Percentiles rank a stretch among this genome's conserved stretches.
Conservation (phyloP, 2,888 invertebrate species). For the Bhutanitis thaidina region DNA sequence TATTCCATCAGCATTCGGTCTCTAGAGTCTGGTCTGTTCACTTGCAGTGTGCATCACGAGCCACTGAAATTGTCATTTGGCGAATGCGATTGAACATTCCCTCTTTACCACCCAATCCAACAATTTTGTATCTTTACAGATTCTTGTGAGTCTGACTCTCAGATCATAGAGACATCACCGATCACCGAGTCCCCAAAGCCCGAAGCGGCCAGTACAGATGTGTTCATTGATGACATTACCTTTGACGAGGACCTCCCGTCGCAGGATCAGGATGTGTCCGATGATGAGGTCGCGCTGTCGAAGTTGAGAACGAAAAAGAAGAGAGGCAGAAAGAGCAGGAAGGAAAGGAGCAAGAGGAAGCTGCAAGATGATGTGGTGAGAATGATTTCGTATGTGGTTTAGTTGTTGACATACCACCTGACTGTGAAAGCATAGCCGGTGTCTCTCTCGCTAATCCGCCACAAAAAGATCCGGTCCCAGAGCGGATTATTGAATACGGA, state of each 20-base stretch:
- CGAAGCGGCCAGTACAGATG: constrained; percentile 14
- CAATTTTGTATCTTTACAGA: background rate
- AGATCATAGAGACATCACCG: background rate
- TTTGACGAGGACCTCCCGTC: constrained; percentile 18
- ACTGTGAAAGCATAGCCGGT: too few relatives aligned
- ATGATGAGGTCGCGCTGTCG: constrained; percentile 59
- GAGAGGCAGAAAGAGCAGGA: constrained; percentile 33
- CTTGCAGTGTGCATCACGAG: too few relatives aligned
- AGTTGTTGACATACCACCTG: too few relatives aligned
- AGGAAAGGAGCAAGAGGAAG: constrained; percentile 19
- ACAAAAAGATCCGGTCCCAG: too few relatives aligned
- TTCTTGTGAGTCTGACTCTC: background rate
- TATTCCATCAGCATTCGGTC: too few relatives aligned
- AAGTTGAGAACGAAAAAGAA: constrained; percentile 46
- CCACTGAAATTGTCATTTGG: too few relatives aligned
- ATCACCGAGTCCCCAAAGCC: constrained; percentile 2
- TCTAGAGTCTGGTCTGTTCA: too few relatives aligned
- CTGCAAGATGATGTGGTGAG: constrained; percentile 18
- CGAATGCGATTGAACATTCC: too few relatives aligned
- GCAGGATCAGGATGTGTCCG: constrained; percentile 37
- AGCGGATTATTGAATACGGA: too few relatives aligned
- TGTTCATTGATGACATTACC: constrained; percentile 7
- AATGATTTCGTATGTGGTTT: too few relatives aligned
- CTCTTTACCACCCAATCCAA: too few relatives aligned
- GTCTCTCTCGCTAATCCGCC: too few relatives aligned